Conservation (phyloP, 2,797 vertebrate species). For the Myotis vivesi region DNA sequence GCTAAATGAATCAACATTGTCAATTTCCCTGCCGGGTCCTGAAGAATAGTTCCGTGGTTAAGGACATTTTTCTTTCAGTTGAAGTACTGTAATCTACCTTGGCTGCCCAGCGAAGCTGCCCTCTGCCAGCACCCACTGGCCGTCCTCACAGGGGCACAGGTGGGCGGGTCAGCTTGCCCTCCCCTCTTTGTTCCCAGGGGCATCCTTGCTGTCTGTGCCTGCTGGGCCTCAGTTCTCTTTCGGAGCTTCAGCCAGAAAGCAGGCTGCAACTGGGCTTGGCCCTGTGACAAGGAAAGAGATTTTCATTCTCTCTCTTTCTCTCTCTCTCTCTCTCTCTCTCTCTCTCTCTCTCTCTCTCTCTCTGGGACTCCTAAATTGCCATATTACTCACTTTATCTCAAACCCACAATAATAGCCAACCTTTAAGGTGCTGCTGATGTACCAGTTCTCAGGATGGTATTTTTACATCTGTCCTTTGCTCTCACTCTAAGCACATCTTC, state of each 20-base stretch:
- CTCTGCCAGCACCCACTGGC: not conserved
- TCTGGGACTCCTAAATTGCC: constrained; percentile 33
- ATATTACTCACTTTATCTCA: constrained; percentile 33
- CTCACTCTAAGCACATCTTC: constrained; percentile 13
- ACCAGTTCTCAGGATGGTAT: not conserved
- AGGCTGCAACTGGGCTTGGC: not conserved
- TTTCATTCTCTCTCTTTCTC: not conserved
- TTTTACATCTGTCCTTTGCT: not conserved
- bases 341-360: not conserved
- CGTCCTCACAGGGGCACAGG: not conserved
- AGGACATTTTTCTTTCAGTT: constrained; percentile 74
- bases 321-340: too few relatives aligned
- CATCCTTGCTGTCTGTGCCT: not conserved
- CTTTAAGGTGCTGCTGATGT: not conserved
- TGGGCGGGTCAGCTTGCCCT: not conserved
- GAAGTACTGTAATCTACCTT: constrained; percentile 57
- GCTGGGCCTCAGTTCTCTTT: not conserved
- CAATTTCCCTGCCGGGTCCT: constrained; percentile 78
- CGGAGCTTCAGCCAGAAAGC: not conserved
- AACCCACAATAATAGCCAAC: constrained; percentile 7
- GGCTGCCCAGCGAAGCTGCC: not conserved
- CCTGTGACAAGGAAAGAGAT: not conserved
- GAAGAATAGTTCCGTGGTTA: constrained; percentile 71
- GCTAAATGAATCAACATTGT: constrained; percentile 83
- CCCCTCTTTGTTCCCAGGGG: not conserved